These are phyloP conservation scores for Metallyticus violacea DNA, from an alignment of 2,888 invertebrate species.

Conservation along the genomic window DNA sequence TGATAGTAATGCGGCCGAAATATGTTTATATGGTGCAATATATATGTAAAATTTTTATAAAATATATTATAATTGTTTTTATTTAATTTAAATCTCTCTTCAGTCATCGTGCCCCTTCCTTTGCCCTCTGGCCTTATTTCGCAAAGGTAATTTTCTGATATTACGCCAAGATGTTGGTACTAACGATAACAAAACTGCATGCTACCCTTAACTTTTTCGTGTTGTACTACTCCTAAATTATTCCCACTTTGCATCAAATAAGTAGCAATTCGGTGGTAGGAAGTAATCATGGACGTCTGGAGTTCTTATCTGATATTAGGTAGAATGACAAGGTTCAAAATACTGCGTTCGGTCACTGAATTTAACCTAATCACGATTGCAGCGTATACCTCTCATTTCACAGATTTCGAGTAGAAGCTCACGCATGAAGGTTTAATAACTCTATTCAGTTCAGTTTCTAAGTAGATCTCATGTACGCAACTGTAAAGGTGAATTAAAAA, in stretches of 20 bases:
- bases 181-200: neutral
- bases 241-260: neutral
- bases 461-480: neutral
- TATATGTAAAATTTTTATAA: too few species aligned
- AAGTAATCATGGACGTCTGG: neutral
- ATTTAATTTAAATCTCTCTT: too few species aligned
- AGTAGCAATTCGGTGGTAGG: neutral
- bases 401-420: neutral
- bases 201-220: neutral
- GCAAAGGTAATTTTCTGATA: neutral
- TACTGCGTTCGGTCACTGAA: neutral
- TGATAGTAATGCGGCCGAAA: too few species aligned
- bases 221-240: neutral
- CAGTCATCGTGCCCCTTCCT: too few species aligned
- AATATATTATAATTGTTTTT: too few species aligned
- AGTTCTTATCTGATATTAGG: neutral
- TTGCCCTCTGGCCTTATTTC: too few species aligned
- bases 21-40: too few species aligned
- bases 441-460: neutral
- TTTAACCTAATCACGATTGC: neutral
- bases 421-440: neutral
- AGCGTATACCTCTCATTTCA: neutral
- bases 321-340: neutral
- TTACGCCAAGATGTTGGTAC: neutral
- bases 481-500: neutral